These are phyloP conservation scores for Synergus gifuensis DNA, from an alignment of 2,888 invertebrate genomes.

Conservation along the genomic window DNA sequence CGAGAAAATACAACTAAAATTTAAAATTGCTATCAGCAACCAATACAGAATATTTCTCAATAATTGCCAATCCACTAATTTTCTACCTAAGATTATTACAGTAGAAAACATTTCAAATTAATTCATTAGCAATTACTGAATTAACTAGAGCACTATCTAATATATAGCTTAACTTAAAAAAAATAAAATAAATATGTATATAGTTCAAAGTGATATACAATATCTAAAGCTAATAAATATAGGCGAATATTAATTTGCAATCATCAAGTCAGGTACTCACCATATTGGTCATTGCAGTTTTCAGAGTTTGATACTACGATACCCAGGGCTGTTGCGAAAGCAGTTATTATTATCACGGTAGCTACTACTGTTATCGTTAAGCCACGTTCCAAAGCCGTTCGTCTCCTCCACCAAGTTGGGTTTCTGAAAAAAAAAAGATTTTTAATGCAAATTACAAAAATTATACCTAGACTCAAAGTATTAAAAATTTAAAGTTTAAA, in stretches of 20 bases:
- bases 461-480: not conserved
- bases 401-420: conserved; percentile 90
- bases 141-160: not conserved
- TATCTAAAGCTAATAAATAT: not conserved
- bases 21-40: too few species aligned
- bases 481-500: too few species aligned
- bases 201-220: not conserved
- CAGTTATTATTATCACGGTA: conserved; percentile 82
- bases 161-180: not conserved
- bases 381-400: conserved; percentile 86
- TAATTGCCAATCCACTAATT: not conserved
- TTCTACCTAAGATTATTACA: not conserved
- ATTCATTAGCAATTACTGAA: not conserved
- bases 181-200: not conserved
- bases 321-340: conserved; percentile 80
- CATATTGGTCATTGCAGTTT: conserved; percentile 60
- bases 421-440: conserved; percentile 80
- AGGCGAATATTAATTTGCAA: not conserved
- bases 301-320: conserved; percentile 67
- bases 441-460: not conserved
- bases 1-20: not conserved
- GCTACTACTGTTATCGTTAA: conserved; percentile 83
- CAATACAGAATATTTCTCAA: not conserved
- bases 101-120: not conserved
- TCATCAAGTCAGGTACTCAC: conserved; percentile 57